phyloP scores from a whole-genome alignment of 1,140 invertebrate genomes.

The Cryptotermes secundus region DNA sequence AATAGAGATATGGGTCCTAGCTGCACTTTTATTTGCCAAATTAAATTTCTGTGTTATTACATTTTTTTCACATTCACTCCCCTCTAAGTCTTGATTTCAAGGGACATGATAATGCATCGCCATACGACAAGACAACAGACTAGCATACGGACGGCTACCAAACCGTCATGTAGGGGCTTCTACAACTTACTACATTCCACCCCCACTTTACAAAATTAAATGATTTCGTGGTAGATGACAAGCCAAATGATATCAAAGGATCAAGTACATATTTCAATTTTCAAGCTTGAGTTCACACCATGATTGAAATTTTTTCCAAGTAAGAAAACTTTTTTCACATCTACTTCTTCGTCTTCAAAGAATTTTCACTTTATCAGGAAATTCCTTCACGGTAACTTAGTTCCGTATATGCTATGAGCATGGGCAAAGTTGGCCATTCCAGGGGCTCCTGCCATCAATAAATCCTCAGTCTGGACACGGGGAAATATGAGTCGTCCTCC shows the following conservation, averaged over 20 bases:
- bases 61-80: slow-evolving; percentile 38
- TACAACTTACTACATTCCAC: neutral
- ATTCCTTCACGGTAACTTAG: slow-evolving; percentile 22
- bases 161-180: neutral
- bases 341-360: slow-evolving; percentile 19
- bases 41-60: slow-evolving; percentile 46
- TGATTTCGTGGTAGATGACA: slow-evolving; percentile 42
- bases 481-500: neutral
- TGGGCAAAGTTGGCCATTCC: neutral
- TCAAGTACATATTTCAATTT: slow-evolving; percentile 46
- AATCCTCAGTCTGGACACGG: neutral
- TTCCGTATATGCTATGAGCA: neutral
- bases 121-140: neutral
- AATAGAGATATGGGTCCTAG: neutral
- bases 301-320: slow-evolving; percentile 43
- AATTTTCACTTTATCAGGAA: slow-evolving; percentile 33
- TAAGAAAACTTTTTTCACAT: slow-evolving; percentile 35
- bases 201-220: slow-evolving; percentile 41
- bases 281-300: slow-evolving; percentile 44
- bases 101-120: neutral
- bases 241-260: slow-evolving; percentile 46
- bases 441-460: neutral
- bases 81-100: slow-evolving; percentile 19
- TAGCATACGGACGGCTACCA: no score
- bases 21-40: slow-evolving; percentile 41